phyloP scores from a whole-genome alignment of 35 echinoderm and acorn worm genomes.

The Ptychodera flava region DNA sequence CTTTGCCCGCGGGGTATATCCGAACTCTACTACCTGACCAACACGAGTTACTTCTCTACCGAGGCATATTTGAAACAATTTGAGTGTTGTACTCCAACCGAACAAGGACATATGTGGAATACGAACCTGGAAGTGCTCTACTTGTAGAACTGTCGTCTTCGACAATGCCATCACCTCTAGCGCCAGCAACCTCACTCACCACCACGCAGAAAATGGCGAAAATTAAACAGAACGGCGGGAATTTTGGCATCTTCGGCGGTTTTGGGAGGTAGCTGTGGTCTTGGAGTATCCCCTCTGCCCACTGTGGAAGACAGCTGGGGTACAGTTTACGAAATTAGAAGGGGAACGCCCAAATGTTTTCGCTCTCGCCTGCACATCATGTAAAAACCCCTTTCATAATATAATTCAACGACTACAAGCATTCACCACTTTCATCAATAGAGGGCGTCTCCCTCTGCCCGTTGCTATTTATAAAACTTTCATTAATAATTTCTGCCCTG shows the following conservation, averaged over 20 bases:
- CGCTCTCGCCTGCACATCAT: not conserved
- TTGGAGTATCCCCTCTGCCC: not conserved
- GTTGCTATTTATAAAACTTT: too few relatives aligned
- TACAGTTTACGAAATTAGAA: not conserved
- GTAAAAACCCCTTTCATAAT: too few relatives aligned
- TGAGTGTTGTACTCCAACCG: too few relatives aligned
- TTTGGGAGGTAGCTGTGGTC: not conserved
- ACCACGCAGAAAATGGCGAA: not conserved
- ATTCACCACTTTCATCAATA: not conserved
- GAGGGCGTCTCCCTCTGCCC: not conserved
- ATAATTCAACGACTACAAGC: not conserved
- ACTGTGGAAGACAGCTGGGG: not conserved
- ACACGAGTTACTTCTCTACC: too few relatives aligned
- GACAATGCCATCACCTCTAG: not conserved
- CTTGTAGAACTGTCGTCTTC: not conserved
- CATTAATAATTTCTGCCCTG: too few relatives aligned
- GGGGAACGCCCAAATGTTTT: not conserved
- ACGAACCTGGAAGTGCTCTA: not conserved
- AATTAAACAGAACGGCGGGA: not conserved
- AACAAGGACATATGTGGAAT: too few relatives aligned
- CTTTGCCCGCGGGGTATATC: too few relatives aligned
- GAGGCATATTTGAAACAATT: too few relatives aligned
- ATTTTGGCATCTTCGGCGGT: not conserved
- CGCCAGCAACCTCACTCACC: not conserved
- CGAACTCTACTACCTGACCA: too few relatives aligned